Conservation (phyloP, 1,140 invertebrate genomes). For the Papilio polyxenes region DNA sequence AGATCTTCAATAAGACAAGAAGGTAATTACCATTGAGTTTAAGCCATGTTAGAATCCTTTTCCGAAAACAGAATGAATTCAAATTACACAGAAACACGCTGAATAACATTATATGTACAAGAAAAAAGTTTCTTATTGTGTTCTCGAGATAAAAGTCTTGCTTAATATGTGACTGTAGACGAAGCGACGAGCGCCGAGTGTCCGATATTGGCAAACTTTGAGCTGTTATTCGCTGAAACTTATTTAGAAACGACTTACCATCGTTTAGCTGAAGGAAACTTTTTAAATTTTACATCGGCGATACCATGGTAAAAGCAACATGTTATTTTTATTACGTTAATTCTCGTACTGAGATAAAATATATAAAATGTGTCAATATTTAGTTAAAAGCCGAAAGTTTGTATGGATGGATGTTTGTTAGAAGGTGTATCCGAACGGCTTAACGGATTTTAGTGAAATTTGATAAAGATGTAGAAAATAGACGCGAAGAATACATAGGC, state of each 20-base stretch:
- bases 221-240: conserved; percentile 28
- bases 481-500: no score
- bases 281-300: conserved; percentile 31
- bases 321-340: neutral
- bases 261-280: conserved; percentile 18
- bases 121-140: conserved; percentile 23
- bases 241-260: conserved; percentile 27
- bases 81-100: neutral
- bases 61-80: neutral
- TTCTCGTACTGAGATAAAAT: neutral
- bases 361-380: no score
- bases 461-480: no score
- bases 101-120: neutral
- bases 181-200: conserved; percentile 30
- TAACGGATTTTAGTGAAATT: no score
- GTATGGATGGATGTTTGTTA: no score
- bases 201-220: conserved; percentile 46
- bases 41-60: no score
- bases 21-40: no score
- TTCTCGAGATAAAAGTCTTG: conserved; percentile 16
- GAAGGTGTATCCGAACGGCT: no score
- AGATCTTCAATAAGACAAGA: no score
- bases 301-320: neutral
- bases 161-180: conserved; percentile 39
- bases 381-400: no score